phyloP scores from a whole-genome alignment of 1,140 invertebrate species.

The Maniola jurtina region DNA sequence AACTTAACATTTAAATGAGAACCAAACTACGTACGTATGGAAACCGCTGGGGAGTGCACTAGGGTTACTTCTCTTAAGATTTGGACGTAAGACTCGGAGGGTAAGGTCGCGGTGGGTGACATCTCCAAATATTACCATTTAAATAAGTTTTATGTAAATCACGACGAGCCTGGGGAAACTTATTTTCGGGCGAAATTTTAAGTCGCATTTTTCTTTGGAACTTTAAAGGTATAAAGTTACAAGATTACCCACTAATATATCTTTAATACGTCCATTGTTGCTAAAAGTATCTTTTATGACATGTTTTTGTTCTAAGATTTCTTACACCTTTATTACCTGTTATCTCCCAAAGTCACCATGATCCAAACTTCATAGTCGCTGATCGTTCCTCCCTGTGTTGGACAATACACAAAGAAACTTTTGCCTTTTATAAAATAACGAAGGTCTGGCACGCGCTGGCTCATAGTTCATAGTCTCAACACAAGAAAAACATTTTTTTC shows the following conservation, averaged over 20 bases:
- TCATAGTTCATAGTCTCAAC: neutral
- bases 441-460: neutral
- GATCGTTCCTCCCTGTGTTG: too few relatives aligned
- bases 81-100: conserved; percentile 49
- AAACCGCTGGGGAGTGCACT: too few relatives aligned
- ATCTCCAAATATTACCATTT: conserved; percentile 78
- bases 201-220: conserved; percentile 65
- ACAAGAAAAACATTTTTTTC: neutral
- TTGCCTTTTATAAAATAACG: neutral
- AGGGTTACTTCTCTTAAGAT: conserved; percentile 34
- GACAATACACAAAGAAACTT: too few relatives aligned
- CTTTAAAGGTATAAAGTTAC: conserved; percentile 69
- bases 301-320: neutral
- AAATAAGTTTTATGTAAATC: conserved; percentile 79
- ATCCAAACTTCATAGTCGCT: too few relatives aligned
- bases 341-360: too few relatives aligned
- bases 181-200: conserved; percentile 69
- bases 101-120: conserved; percentile 62
- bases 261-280: conserved; percentile 46
- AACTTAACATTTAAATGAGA: too few relatives aligned
- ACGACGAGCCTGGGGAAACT: conserved; percentile 55
- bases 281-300: neutral
- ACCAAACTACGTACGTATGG: too few relatives aligned
- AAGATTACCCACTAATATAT: conserved; percentile 54
- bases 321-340: too few relatives aligned